A percentile compares a stretch with the other conserved stretches of the same genome.
phyloP scores from a whole-genome alignment of 2,888 invertebrate genomes.

The Pristionchus fissidentatus region DNA sequence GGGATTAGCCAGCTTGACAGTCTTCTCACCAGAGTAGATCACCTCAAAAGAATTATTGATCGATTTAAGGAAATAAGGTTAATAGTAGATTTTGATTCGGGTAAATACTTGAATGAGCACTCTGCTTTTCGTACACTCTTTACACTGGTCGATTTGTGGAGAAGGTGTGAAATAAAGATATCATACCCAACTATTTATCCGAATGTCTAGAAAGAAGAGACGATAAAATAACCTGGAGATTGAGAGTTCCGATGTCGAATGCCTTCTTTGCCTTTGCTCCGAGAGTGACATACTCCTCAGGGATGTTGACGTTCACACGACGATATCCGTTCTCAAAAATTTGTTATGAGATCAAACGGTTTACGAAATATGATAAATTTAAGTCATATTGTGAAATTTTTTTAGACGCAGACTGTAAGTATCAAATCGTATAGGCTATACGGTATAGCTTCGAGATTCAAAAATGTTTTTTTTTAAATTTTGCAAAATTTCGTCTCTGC shows the following conservation, averaged over 20 bases:
- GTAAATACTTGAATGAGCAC: too few relatives aligned
- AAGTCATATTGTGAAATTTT: neutral
- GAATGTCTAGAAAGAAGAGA: neutral
- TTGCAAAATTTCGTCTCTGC: too few relatives aligned
- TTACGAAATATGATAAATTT: neutral
- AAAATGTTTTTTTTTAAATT: neutral
- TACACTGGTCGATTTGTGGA: too few relatives aligned
- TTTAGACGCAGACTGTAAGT: neutral
- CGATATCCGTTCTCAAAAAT: conserved; percentile 60
- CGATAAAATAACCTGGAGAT: conserved; percentile 55
- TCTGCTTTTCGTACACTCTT: too few relatives aligned
- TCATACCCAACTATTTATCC: neutral
- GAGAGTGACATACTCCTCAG: conserved; percentile 57
- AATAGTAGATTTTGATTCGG: neutral
- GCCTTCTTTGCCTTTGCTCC: conserved; percentile 64
- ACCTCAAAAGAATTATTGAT: conserved; percentile 45
- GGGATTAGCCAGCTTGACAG: conserved; percentile 21
- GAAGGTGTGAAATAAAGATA: neutral
- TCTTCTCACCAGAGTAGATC: conserved; percentile 62
- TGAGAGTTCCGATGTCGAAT: conserved; percentile 62
- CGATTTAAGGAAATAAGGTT: too few relatives aligned
- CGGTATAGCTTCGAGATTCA: neutral
- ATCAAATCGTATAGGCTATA: neutral
- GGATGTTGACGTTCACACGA: conserved; percentile 60
- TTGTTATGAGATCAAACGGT: too few relatives aligned